These are phyloP conservation scores for Trichopria drosophilae DNA, from an alignment of 2,888 invertebrate species.

Conservation along the genomic window DNA sequence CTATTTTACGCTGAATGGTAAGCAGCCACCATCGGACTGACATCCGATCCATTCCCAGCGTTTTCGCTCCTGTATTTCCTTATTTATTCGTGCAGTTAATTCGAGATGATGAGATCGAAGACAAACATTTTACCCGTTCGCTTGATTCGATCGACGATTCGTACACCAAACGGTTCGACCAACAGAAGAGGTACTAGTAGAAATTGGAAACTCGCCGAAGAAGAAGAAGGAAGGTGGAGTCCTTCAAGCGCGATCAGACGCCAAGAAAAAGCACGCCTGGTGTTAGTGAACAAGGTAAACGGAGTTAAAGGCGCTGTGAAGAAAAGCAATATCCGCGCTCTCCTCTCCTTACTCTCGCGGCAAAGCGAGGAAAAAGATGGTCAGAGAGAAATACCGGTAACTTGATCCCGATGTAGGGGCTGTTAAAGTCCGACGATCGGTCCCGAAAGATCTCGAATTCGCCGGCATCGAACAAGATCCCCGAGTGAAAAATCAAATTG, in stretches of 20 bases:
- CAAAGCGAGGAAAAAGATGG: slow-evolving; percentile 24
- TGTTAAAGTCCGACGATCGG: slow-evolving; percentile 5
- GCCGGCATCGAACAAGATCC: slow-evolving; percentile 1
- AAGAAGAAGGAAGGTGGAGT: slow-evolving; percentile 4
- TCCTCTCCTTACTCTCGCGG: slow-evolving; percentile 22
- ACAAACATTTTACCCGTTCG: too few relatives aligned
- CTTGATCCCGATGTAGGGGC: slow-evolving; percentile 11
- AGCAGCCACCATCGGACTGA: too few relatives aligned
- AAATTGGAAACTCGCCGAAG: slow-evolving; percentile 13
- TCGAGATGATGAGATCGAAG: too few relatives aligned
- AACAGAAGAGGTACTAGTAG: not conserved
- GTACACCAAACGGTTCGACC: too few relatives aligned
- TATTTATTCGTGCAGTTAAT: too few relatives aligned
- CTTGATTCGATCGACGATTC: too few relatives aligned
- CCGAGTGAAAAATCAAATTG: too few relatives aligned
- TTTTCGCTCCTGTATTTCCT: too few relatives aligned
- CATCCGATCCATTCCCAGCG: too few relatives aligned
- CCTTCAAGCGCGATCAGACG: slow-evolving; percentile 11
- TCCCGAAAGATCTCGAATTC: slow-evolving; percentile 1
- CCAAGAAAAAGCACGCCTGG: not conserved
- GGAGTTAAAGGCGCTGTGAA: slow-evolving; percentile 42
- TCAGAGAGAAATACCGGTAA: slow-evolving; percentile 20
- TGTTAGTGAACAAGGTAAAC: slow-evolving; percentile 40
- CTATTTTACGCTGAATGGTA: too few relatives aligned
- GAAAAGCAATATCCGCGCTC: slow-evolving; percentile 42